These are phyloP conservation scores for Grammomys surdaster DNA, from an alignment of 2,113 vertebrate genomes.

Conservation along the genomic window DNA sequence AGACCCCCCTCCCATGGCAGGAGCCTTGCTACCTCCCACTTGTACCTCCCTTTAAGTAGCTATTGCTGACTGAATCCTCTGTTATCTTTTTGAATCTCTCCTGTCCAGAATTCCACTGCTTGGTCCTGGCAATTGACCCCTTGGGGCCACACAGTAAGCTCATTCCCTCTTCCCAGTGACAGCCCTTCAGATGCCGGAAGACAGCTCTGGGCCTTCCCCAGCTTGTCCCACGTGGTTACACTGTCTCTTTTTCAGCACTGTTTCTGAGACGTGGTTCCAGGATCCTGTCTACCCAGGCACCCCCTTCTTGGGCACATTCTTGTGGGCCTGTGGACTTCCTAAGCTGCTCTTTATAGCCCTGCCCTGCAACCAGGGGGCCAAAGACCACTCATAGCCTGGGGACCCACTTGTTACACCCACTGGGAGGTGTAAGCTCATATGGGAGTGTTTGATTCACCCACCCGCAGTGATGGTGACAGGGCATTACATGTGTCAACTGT, in stretches of 20 bases:
- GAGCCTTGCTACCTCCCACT: not conserved
- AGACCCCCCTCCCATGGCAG: accelerated
- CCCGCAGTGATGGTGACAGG: accelerated
- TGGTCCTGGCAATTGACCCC: slow-evolving; percentile 22
- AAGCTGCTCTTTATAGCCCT: not conserved
- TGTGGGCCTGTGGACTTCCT: not conserved
- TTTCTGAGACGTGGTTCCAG: not conserved
- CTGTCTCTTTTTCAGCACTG: not conserved
- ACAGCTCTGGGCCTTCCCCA: not conserved
- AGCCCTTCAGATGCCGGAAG: slow-evolving; percentile 42
- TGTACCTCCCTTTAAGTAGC: accelerated
- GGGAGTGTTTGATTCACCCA: not conserved
- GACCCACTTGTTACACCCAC: not conserved
- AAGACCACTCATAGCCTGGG: not conserved
- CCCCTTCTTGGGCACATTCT: not conserved
- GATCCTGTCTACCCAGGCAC: not conserved
- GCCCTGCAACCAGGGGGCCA: too few relatives aligned
- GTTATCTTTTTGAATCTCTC: not conserved
- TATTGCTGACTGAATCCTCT: not conserved
- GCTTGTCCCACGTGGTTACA: not conserved
- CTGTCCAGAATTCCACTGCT: not conserved
- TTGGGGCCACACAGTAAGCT: not conserved
- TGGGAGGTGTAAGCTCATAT: not conserved
- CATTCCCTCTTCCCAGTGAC: not conserved
- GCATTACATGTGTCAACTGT: not conserved